These are phyloP conservation scores for Congeria kusceri DNA, from an alignment of 2,888 invertebrate species.

Conservation along the genomic window DNA sequence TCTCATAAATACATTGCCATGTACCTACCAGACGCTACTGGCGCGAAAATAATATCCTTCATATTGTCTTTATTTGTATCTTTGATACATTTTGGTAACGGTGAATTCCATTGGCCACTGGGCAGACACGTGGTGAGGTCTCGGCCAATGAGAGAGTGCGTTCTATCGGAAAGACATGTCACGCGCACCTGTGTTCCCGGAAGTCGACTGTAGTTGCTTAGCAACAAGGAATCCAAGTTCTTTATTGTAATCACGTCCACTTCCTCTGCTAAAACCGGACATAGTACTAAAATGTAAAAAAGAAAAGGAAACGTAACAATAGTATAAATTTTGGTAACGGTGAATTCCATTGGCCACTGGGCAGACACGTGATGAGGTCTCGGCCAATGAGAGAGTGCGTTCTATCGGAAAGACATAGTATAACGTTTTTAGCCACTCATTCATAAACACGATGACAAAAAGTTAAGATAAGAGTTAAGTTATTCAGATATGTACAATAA, in stretches of 20 bases:
- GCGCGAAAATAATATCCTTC: too few species aligned
- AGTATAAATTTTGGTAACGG: constrained; percentile 26
- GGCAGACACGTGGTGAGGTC: constrained; percentile 26
- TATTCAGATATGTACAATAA: too few species aligned
- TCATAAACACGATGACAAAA: too few species aligned
- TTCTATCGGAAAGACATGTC: constrained; percentile 33
- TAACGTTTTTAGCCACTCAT: too few species aligned
- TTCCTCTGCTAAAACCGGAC: constrained; percentile 36
- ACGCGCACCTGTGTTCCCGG: constrained; percentile 43
- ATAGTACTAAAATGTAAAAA: constrained; percentile 18
- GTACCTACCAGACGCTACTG: too few species aligned
- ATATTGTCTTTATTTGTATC: too few species aligned
- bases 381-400: constrained; percentile 39
- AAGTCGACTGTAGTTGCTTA: constrained; percentile 47
- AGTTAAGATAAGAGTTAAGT: too few species aligned
- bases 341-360: constrained; percentile 40
- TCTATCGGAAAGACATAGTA: constrained; percentile 35
- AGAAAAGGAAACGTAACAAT: too few species aligned
- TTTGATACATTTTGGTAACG: constrained; percentile 33
- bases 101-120: constrained; percentile 39
- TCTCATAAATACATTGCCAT: too few species aligned
- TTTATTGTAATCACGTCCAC: constrained; percentile 30
- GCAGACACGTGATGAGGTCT: constrained; percentile 26
- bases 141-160: constrained; percentile 37
- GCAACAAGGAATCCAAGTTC: constrained; percentile 42